Evolutionary conservation across 2,113 vertebrate genomes (phyloP).

Genomic region (Strix aluco): DNA sequence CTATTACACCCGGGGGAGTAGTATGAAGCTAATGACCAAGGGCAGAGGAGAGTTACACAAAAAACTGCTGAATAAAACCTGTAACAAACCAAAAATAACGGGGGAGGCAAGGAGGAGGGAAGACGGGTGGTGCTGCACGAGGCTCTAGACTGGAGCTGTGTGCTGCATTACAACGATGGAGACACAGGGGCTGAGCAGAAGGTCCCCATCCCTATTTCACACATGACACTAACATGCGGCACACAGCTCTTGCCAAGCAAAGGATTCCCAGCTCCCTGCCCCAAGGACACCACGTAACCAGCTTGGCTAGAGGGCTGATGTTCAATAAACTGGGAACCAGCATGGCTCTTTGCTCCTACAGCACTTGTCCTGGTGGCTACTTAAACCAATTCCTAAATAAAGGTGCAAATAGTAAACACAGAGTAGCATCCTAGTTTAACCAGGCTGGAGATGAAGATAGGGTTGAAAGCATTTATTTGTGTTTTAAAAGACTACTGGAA

Average conservation of each 20-base stretch:
- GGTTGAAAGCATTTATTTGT: not conserved
- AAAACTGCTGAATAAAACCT: conserved; percentile 39
- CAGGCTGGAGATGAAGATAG: not conserved
- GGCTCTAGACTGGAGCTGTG: not conserved
- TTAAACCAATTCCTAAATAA: not conserved
- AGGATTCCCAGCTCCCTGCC: not conserved
- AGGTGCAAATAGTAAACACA: not conserved
- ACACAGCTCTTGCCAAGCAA: accelerated
- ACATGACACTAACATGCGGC: not conserved
- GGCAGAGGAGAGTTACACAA: conserved; percentile 33
- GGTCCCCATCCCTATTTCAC: not conserved
- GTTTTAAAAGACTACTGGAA: not conserved
- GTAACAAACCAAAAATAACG: conserved; percentile 6
- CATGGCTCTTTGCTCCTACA: not conserved
- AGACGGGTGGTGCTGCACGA: not conserved
- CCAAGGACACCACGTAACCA: not conserved
- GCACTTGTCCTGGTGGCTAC: not conserved
- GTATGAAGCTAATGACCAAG: conserved; percentile 30
- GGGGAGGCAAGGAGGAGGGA: not conserved
- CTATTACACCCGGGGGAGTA: not conserved
- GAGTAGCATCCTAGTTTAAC: not conserved
- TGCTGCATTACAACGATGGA: not conserved
- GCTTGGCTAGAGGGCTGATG: accelerated
- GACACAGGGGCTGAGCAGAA: accelerated
- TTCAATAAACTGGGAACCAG: not conserved